These are phyloP conservation scores for Dryadula phaetusa DNA, from an alignment of 2,888 invertebrate genomes.

Conservation along the genomic window DNA sequence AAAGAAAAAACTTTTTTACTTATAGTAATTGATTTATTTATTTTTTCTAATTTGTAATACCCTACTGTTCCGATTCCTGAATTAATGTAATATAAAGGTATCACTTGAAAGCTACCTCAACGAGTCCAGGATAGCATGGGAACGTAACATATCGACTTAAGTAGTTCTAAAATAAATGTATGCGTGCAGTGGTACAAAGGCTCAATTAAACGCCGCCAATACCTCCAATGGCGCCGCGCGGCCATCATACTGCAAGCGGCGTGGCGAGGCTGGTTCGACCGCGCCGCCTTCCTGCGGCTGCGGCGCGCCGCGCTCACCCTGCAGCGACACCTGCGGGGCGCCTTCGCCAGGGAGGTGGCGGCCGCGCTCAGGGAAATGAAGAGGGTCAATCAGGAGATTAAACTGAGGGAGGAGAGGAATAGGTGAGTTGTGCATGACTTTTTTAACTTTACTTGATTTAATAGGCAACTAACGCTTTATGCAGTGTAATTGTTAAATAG, in stretches of 20 bases:
- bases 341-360: slow-evolving; percentile 95
- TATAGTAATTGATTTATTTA: too few relatives aligned
- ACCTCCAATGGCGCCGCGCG: slow-evolving; percentile 86
- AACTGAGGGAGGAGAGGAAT: slow-evolving; percentile 87
- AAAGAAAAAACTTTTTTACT: too few relatives aligned
- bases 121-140: too few relatives aligned
- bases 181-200: slow-evolving; percentile 86
- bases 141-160: too few relatives aligned
- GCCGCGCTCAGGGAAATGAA: slow-evolving; percentile 94
- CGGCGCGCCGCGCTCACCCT: slow-evolving; percentile 94
- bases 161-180: too few relatives aligned
- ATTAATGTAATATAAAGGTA: too few relatives aligned
- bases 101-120: too few relatives aligned
- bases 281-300: slow-evolving; percentile 91
- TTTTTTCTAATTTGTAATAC: too few relatives aligned
- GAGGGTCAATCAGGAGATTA: slow-evolving; percentile 93
- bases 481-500: too few relatives aligned
- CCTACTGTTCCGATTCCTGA: too few relatives aligned
- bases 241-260: slow-evolving; percentile 92
- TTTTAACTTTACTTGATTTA: too few relatives aligned
- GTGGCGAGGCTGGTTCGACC: slow-evolving; percentile 92
- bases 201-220: slow-evolving; percentile 87
- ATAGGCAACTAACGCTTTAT: too few relatives aligned
- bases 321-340: slow-evolving; percentile 93
- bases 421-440: slow-evolving; percentile 58